Conservation (phyloP, 2,113 vertebrate genomes). For the Nanger granti region DNA sequence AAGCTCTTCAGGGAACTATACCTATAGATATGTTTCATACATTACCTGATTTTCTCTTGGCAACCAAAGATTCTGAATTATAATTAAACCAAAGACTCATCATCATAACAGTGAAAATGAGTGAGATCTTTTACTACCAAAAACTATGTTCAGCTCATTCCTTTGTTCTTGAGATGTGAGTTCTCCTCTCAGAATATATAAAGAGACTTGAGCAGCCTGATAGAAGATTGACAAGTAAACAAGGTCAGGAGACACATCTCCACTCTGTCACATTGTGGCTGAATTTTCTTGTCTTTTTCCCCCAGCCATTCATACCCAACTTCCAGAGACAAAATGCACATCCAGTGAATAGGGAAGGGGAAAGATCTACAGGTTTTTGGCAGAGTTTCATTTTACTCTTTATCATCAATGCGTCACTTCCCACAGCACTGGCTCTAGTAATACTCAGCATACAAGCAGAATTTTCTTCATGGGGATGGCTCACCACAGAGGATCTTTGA, state of each 20-base stretch:
- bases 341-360: background rate
- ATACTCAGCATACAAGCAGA: background rate
- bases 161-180: background rate
- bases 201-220: background rate
- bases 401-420: background rate
- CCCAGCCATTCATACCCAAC: background rate
- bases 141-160: background rate
- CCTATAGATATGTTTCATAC: background rate
- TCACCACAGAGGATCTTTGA: background rate
- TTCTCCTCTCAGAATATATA: background rate
- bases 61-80: constrained; percentile 12
- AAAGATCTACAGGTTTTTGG: background rate
- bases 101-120: constrained; percentile 12
- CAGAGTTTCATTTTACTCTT: background rate
- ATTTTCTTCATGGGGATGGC: background rate
- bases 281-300: background rate
- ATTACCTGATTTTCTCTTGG: constrained; percentile 30
- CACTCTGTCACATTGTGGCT: background rate
- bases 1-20: constrained; percentile 7
- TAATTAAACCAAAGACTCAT: background rate
- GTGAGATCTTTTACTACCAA: background rate
- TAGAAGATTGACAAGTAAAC: background rate
- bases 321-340: background rate
- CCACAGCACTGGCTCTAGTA: background rate
- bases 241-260: background rate